phyloP scores from a whole-genome alignment of 2,113 vertebrate species.

The Triplophysa tibetana region DNA sequence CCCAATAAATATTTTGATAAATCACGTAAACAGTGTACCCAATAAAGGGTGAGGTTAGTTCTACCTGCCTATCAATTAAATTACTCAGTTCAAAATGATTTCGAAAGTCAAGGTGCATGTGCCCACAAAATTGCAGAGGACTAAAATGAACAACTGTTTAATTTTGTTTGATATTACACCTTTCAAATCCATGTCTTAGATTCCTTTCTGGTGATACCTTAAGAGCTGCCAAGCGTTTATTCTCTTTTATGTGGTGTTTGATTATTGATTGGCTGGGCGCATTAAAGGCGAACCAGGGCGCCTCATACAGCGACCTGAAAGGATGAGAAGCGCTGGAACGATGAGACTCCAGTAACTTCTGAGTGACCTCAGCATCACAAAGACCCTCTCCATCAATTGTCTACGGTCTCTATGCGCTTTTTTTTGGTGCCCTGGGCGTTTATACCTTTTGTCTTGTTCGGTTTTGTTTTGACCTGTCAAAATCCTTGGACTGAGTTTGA shows the following conservation, averaged over 20 bases:
- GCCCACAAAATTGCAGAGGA: background rate
- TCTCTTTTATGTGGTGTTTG: constrained; percentile 49
- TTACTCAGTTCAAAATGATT: background rate
- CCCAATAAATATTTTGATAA: background rate
- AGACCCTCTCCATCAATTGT: constrained; percentile 84
- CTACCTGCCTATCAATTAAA: background rate
- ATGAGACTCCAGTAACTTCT: constrained; percentile 97
- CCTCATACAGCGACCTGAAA: constrained; percentile 62
- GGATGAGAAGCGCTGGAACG: constrained; percentile 70
- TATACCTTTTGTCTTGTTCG: constrained; percentile 71
- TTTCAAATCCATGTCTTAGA: background rate
- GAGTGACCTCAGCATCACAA: constrained; percentile 95
- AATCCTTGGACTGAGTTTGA: constrained; percentile 60
- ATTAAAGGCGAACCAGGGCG: constrained; percentile 67
- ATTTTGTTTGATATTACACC: background rate
- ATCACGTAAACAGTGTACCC: background rate
- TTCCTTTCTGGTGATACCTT: constrained; percentile 2
- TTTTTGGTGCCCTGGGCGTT: constrained; percentile 76
- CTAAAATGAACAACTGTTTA: background rate
- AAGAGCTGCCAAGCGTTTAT: constrained; percentile 17
- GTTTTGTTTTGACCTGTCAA: constrained; percentile 65
- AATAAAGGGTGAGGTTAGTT: background rate
- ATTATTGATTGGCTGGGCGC: constrained; percentile 72
- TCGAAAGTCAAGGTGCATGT: background rate
- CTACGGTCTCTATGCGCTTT: constrained; percentile 71